phyloP scores from a whole-genome alignment of 1,140 invertebrate genomes.

The Zaprionus nigranus region DNA sequence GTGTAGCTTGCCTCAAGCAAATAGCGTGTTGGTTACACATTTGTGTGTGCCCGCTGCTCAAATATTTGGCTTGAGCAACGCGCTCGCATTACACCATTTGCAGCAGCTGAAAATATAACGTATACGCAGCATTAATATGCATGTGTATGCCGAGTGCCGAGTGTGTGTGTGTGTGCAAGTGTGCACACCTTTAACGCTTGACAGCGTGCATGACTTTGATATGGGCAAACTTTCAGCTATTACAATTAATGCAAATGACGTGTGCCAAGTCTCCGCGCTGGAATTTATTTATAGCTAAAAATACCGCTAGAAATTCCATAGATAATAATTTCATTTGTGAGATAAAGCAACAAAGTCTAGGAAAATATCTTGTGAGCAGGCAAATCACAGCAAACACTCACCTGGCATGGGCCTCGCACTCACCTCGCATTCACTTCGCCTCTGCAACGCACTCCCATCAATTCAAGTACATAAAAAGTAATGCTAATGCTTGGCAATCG shows the following conservation, averaged over 20 bases:
- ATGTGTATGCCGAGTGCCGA: conserved; percentile 49
- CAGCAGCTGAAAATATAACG: conserved; percentile 77
- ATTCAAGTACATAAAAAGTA: conserved; percentile 70
- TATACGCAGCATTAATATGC: conserved; percentile 79
- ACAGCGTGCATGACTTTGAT: conserved; percentile 72
- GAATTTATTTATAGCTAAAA: conserved; percentile 62
- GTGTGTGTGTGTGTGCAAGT: conserved; percentile 27
- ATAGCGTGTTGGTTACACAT: conserved; percentile 82
- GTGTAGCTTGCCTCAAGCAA: conserved; percentile 71
- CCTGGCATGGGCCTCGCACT: background rate
- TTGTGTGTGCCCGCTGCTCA: conserved; percentile 76
- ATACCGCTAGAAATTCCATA: conserved; percentile 53
- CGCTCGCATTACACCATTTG: conserved; percentile 66
- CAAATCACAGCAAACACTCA: conserved; percentile 40
- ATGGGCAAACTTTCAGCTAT: conserved; percentile 69
- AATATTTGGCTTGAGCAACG: conserved; percentile 73
- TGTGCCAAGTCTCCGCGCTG: conserved; percentile 16
- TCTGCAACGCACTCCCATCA: conserved; percentile 42
- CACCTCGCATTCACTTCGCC: conserved; percentile 13
- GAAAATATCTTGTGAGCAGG: background rate
- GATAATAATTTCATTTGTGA: conserved; percentile 81
- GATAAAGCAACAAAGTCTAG: conserved; percentile 56
- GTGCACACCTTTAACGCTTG: conserved; percentile 67
- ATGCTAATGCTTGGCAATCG: conserved; percentile 47
- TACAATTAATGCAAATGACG: conserved; percentile 77